phyloP scores from a whole-genome alignment of 2,888 invertebrate species.

The Drosophila neutralis region DNA sequence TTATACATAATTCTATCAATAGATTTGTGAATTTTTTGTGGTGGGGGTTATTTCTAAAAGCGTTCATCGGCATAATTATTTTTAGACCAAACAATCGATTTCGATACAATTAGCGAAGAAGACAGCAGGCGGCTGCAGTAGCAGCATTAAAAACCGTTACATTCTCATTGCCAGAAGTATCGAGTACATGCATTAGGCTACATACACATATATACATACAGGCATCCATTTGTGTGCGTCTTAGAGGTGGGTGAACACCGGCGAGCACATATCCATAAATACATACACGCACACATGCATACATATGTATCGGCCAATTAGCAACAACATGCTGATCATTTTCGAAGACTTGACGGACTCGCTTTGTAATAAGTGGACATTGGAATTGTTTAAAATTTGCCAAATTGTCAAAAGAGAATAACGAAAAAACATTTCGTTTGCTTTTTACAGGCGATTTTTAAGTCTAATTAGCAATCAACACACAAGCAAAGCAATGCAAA shows the following conservation, averaged over 20 bases:
- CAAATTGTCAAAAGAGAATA: constrained; percentile 48
- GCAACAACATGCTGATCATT: constrained; percentile 70
- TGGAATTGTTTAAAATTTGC: constrained; percentile 64
- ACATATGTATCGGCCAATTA: constrained; percentile 64
- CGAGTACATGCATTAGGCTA: constrained; percentile 13
- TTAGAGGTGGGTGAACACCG: constrained; percentile 41
- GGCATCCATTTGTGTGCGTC: constrained; percentile 5
- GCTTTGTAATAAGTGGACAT: constrained; percentile 72
- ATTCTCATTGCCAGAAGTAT: constrained; percentile 51
- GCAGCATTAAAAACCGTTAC: constrained; percentile 52
- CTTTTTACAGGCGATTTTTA: constrained; percentile 38
- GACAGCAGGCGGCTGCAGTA: constrained; percentile 37
- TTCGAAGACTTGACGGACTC: constrained; percentile 61
- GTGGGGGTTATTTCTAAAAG: constrained; percentile 67
- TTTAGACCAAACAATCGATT: constrained; percentile 78
- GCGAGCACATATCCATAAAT: constrained; percentile 25
- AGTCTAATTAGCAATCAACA: constrained; percentile 53
- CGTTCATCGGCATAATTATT: constrained; percentile 72
- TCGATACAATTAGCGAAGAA: constrained; percentile 59
- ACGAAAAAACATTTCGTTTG: constrained; percentile 26
- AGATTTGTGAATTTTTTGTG: constrained; percentile 25
- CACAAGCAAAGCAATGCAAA: constrained; percentile 32
- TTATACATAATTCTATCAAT: constrained; percentile 24
- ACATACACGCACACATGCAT: constrained; percentile 7
- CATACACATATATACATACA: not conserved